phyloP scores from a whole-genome alignment of 2,113 vertebrate genomes.

The Sphaerodactylus townsendi region DNA sequence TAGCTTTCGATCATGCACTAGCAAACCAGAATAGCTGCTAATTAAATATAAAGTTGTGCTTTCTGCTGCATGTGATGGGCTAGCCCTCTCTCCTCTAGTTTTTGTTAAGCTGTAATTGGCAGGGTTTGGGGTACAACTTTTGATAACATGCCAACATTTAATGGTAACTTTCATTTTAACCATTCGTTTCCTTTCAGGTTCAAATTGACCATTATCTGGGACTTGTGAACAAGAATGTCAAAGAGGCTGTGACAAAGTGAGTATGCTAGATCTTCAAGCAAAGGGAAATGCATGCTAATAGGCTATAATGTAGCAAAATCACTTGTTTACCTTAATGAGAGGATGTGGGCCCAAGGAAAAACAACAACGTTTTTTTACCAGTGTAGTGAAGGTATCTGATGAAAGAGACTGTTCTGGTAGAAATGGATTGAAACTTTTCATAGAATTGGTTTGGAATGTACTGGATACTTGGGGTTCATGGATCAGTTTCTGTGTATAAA shows the following conservation, averaged over 20 bases:
- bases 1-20: neutral
- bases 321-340: neutral
- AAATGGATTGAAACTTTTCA: rapidly evolving
- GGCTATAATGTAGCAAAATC: no score
- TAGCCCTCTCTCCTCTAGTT: no score
- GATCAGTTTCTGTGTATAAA: neutral
- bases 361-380: neutral
- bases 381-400: neutral
- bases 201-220: constrained; percentile 92
- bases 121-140: neutral
- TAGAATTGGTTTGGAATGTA: neutral
- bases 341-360: no score
- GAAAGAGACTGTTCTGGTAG: neutral
- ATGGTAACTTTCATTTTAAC: neutral
- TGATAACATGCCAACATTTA: neutral
- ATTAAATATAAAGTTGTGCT: no score
- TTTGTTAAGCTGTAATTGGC: neutral
- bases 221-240: constrained; percentile 87
- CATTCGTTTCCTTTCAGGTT: constrained; percentile 69
- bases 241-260: constrained; percentile 90
- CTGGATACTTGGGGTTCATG: neutral
- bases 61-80: no score
- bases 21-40: neutral
- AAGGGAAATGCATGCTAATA: no score
- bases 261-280: constrained; percentile 54